Base-by-base conservation (phyloP, 2,113 vertebrate species). In the Labeo catla region DNA sequence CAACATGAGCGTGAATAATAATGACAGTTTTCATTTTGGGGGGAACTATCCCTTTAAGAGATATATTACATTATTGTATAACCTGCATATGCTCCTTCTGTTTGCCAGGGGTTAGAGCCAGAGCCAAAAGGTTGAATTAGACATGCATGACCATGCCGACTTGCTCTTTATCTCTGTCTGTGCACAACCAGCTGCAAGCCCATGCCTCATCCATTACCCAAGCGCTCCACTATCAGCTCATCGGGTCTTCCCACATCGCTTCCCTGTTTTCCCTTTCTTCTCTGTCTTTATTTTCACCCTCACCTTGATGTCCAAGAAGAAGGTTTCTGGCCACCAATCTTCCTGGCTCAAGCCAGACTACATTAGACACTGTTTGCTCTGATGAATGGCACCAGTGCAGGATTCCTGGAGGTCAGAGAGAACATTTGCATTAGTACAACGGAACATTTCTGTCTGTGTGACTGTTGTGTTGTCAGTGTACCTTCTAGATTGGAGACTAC, bases 91-190 rank as follows among this genome's bases (percentile, higher is more conserved):
- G 7, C 1, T 45, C 39, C 39, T 72, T 45, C 39, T n/a, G 16
- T 2, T 21, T 74, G 43, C 11, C 21, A 52, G 12, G 11, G 68
- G 36, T 43, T 72, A 81, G 4, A 49, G n/a, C 12, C 28, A 4
- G 16, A 50, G 23, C 61, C 15, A 87, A 77, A 34, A 7, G 11
- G 19, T 50, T 61, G 59, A 52, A 85, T 92, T 91, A 86, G 83
- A 81, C 87, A 92, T 90, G 89, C 92, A 73, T 72, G 63, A 47
- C 81, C 77, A 85, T 86, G 85, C 86, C 73, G 81, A 28, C 73
- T 61, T 83, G 39, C 6, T 81, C 83, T 89, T 93, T 92, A 92
- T 92, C 90, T 90, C 63, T 59, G 85, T 61, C 76, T 52, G 79
- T 52, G 79, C 88, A 90, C 89, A 86, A 66, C 74, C 59, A 79